These are phyloP conservation scores for Copidosoma floridanum DNA, from an alignment of 1,140 invertebrate genomes.

Conservation along the genomic window DNA sequence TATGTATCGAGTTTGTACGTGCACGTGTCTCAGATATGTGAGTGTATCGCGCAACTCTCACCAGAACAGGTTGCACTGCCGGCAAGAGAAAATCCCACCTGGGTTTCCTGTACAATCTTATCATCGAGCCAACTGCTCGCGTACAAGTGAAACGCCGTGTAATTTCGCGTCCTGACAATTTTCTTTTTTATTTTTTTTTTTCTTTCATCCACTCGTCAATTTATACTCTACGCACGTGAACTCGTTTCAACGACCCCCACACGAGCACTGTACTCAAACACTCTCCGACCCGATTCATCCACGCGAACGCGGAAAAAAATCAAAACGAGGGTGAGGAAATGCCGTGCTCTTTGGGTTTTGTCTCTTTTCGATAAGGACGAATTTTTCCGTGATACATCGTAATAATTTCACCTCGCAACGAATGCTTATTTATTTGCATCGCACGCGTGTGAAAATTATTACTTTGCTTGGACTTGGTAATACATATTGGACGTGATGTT, in stretches of 20 bases:
- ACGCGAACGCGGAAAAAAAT: slow-evolving; percentile 8
- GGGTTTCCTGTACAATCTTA: slow-evolving; percentile 23
- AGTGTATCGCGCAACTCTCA: background rate
- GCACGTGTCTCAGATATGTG: no score
- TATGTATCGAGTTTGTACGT: no score
- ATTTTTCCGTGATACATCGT: no score
- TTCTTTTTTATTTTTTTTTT: background rate
- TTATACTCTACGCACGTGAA: background rate
- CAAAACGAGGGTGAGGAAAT: no score
- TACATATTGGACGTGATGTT: no score
- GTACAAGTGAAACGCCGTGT: slow-evolving; percentile 13
- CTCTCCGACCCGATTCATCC: slow-evolving; percentile 1
- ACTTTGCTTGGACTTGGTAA: no score
- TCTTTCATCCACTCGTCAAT: background rate
- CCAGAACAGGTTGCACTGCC: background rate
- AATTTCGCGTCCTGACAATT: slow-evolving; percentile 12
- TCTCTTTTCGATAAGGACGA: no score
- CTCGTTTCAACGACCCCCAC: no score
- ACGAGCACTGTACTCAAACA: background rate
- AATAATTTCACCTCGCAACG: no score
- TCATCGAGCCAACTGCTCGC: slow-evolving; percentile 20
- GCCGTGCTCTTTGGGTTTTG: no score
- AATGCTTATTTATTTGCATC: no score
- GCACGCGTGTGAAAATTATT: no score
- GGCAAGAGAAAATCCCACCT: background rate